Conservation (phyloP, 2,113 vertebrate genomes). For the Poeciliopsis turrubarensis region DNA sequence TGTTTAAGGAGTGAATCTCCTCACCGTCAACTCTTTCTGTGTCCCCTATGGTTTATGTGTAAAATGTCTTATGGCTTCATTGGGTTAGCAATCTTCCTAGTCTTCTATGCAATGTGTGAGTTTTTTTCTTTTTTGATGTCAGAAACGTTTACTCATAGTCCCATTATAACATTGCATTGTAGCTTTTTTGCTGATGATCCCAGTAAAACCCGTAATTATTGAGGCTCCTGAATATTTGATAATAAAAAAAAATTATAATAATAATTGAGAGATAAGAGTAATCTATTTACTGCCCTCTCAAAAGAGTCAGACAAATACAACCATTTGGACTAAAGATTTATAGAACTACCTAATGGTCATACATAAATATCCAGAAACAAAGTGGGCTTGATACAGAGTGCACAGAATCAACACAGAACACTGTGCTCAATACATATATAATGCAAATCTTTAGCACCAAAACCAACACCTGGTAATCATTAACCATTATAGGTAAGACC, state of each 20-base stretch:
- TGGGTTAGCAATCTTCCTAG: not conserved
- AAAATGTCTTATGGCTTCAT: no score
- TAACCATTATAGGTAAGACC: constrained; percentile 42
- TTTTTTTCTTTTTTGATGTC: not conserved
- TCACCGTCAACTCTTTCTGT: no score
- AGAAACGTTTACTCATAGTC: constrained; percentile 66
- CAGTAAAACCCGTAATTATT: constrained; percentile 70
- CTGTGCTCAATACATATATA: no score
- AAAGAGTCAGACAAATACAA: constrained; percentile 30
- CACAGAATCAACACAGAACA: no score
- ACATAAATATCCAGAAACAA: no score
- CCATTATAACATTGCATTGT: constrained; percentile 70
- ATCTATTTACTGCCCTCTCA: constrained; percentile 60
- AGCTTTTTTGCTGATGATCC: constrained; percentile 73
- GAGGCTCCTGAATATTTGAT: constrained; percentile 20
- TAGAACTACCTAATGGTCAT: no score
- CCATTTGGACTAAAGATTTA: no score
- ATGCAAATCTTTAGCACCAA: constrained; percentile 31
- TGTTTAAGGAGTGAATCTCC: not conserved
- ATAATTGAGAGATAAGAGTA: constrained; percentile 46
- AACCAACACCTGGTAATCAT: constrained; percentile 48
- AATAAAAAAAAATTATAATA: not conserved
- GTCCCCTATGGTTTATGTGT: no score
- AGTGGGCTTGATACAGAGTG: no score
- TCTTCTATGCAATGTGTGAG: not conserved